Base-by-base conservation (phyloP, 92 coral and sea anemone species). In the Heliopora coerulea region DNA sequence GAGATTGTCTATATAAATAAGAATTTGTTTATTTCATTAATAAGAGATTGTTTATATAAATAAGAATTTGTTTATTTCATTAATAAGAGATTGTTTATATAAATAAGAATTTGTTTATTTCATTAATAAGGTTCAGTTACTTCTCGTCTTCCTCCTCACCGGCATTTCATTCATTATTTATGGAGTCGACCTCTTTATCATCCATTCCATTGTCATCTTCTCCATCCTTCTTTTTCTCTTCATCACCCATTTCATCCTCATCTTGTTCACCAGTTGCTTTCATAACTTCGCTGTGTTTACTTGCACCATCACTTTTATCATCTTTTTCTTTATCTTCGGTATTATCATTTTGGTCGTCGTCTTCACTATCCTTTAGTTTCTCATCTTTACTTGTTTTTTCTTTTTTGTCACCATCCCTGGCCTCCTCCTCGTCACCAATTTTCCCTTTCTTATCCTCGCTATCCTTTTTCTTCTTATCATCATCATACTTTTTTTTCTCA, bases 331-430 rank as follows among this genome's bases (percentile, higher is more conserved):
- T 29, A 4, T 56, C 62, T 6, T 24, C 63, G 31, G 21, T 19
- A 58, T 13, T 33, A 58, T 46, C 17, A 2, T 46, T 15, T 7
- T 7, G 2, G 2, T 8, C n/a, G 2, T 46, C n/a, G 7, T 46
- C 52, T 6, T 58, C 37, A 58, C 17, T 33, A 58, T 46, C 17
- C n/a, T 46, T 15, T 7, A 2, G 2, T 15, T 8, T 15, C n/a
- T 46, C n/a, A 6, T 46, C 52, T 6, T 15, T n/a, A 46, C 52
- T n/a, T 6, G 7, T n/a, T 15, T 50, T 50, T 7, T 6, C 58
- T 17, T 50, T 50, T 17, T 17, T n/a, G 17, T 23, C 26, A 23
- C 58, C 58, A 48, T 65, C 72, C 21, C 39, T 42, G 72, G 56
- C 56, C 7, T 21, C 31, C 1, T 59, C 35, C 6, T 24, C 26